Conservation (phyloP, 35 echinoderm and acorn worm species). For the Eucidaris tribuloides region DNA sequence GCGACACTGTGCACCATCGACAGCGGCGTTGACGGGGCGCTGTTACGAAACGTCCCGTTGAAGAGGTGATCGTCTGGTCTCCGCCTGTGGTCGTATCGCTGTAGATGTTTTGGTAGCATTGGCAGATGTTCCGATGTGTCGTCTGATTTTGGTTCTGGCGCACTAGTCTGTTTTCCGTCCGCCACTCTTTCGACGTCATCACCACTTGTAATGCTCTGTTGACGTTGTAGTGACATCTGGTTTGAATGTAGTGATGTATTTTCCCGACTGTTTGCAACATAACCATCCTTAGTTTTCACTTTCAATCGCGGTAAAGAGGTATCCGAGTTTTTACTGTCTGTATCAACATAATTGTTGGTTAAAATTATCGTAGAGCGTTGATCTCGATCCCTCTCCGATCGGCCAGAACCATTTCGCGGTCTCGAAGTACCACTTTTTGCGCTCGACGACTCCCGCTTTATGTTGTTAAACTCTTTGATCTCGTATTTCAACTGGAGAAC, state of each 20-base stretch:
- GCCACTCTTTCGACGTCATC: background rate
- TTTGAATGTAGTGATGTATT: background rate
- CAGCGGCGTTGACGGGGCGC: background rate
- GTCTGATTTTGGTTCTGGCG: background rate
- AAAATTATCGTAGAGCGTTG: background rate
- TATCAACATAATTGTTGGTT: background rate
- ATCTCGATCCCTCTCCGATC: background rate
- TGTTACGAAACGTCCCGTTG: constrained; percentile 3
- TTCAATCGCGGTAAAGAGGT: background rate
- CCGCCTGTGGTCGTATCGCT: background rate
- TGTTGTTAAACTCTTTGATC: background rate
- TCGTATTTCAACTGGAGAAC: constrained; percentile 11
- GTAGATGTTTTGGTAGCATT: constrained; percentile 2
- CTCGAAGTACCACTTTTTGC: background rate
- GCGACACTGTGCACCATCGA: constrained; percentile 19
- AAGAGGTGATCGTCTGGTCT: background rate
- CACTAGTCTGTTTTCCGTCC: background rate
- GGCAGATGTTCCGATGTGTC: background rate
- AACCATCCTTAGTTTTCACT: background rate
- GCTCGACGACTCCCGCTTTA: background rate
- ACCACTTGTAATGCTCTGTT: background rate
- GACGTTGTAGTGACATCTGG: background rate
- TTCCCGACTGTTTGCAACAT: background rate
- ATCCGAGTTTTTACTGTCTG: background rate
- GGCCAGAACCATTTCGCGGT: background rate